Conservation (phyloP, 2,888 invertebrate species). For the Trisateles emortualis region DNA sequence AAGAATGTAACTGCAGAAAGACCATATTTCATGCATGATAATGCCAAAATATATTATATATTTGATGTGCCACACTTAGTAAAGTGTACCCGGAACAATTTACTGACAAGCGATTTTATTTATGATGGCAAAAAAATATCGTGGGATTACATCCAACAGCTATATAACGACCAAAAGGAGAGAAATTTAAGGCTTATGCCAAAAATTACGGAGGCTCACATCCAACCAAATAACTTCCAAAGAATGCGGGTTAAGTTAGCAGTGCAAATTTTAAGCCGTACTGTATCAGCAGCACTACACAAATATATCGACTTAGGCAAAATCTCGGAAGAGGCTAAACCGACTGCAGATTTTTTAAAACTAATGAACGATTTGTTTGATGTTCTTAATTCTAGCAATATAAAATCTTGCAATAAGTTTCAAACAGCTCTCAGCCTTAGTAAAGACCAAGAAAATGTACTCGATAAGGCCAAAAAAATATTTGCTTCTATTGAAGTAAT, state of each 20-base stretch:
- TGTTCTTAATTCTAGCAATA: no score
- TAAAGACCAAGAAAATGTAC: no score
- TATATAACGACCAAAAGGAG: neutral
- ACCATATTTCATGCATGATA: neutral
- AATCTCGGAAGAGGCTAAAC: no score
- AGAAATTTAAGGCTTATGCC: constrained; percentile 28
- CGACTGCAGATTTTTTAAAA: no score
- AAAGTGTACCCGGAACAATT: neutral
- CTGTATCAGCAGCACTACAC: no score
- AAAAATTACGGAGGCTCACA: constrained; percentile 39
- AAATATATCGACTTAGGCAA: no score
- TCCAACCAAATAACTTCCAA: constrained; percentile 36
- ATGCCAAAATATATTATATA: neutral
- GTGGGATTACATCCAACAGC: neutral
- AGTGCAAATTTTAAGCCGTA: no score
- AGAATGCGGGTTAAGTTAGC: neutral
- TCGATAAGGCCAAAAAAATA: no score
- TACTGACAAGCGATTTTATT: neutral
- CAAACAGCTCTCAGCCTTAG: no score
- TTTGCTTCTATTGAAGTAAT: constrained; percentile 12
- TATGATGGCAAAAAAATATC: neutral
- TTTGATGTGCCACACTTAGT: neutral
- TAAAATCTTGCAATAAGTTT: no score
- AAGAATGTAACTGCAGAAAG: no score
- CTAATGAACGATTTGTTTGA: no score